Evolutionary conservation across 2,888 invertebrate species (phyloP).

Genomic region (Portevinia maculata): DNA sequence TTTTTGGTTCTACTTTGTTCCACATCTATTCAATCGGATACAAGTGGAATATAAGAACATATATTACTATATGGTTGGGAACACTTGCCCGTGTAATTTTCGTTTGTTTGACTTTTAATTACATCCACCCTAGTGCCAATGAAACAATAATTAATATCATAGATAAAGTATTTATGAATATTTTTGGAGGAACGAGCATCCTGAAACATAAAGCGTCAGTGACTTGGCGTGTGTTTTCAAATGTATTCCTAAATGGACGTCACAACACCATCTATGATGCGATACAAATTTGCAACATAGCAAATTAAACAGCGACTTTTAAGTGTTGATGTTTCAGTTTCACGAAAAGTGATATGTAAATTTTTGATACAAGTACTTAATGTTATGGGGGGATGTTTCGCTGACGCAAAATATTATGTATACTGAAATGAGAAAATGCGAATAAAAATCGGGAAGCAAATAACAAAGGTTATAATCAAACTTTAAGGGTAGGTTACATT

Average conservation of each 20-base stretch:
- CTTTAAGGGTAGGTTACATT: not conserved
- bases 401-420: not conserved
- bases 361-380: constrained; percentile 19
- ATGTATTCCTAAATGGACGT: constrained; percentile 14
- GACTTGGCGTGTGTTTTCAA: not conserved
- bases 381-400: not conserved
- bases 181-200: constrained; percentile 1
- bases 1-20: not conserved
- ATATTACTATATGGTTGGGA: not conserved
- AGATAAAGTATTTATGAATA: constrained; percentile 56
- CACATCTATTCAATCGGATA: constrained; percentile 9
- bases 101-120: constrained; percentile 51
- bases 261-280: constrained; percentile 23
- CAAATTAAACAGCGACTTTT: constrained; percentile 22
- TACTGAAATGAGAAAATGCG: not conserved
- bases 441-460: no score
- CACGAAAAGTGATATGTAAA: constrained; percentile 4
- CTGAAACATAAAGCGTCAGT: no score
- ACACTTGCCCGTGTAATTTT: constrained; percentile 16
- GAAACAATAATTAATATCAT: constrained; percentile 46
- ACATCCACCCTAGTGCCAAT: not conserved
- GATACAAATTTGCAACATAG: constrained; percentile 18
- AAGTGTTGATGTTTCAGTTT: constrained; percentile 27
- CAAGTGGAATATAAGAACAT: constrained; percentile 1
- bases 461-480: not conserved